phyloP scores from a whole-genome alignment of 2,113 vertebrate species.

The Kobus ellipsiprymnus region DNA sequence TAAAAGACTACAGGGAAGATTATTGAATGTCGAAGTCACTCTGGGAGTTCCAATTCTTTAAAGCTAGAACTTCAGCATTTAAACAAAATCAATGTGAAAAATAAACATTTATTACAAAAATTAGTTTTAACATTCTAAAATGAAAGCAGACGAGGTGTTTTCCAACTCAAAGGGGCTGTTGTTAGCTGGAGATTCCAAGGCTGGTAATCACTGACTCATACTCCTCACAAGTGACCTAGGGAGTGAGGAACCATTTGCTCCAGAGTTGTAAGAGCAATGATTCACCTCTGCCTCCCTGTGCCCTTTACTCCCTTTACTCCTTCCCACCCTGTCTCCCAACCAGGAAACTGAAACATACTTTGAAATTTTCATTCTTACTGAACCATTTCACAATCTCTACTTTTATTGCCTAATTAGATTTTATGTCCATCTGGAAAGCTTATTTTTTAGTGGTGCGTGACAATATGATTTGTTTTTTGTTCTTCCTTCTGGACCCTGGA shows the following conservation, averaged over 20 bases:
- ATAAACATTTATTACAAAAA: slow-evolving; percentile 63
- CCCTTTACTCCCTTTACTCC: background rate
- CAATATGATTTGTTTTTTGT: background rate
- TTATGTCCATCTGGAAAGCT: background rate
- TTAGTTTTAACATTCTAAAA: slow-evolving; percentile 10
- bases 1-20: background rate
- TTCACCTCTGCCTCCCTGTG: background rate
- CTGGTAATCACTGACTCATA: background rate
- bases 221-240: background rate
- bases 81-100: slow-evolving; percentile 44
- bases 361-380: background rate
- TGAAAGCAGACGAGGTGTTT: slow-evolving; percentile 23
- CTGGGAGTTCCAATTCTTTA: background rate
- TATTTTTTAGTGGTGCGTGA: background rate
- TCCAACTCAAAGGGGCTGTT: background rate
- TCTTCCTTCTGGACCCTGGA: background rate
- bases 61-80: background rate
- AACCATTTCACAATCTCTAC: background rate
- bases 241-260: background rate
- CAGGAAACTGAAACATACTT: background rate
- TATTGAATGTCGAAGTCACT: background rate
- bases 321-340: background rate
- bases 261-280: background rate
- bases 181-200: background rate
- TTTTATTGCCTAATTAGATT: background rate